Conservation (phyloP, 2,797 vertebrate genomes). For the Anomalospiza imberbis region DNA sequence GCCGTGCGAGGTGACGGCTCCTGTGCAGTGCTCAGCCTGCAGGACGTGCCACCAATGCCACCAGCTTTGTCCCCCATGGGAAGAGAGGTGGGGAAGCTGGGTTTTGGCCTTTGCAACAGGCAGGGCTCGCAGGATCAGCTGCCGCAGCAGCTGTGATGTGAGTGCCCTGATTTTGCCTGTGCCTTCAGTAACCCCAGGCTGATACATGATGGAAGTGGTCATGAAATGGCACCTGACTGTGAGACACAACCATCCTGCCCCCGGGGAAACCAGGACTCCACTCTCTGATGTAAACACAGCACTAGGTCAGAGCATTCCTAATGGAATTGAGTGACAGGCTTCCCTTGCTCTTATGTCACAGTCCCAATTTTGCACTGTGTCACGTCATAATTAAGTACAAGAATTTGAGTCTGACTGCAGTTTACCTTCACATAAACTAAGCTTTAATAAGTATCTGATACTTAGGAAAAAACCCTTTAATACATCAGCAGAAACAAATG, state of each 20-base stretch:
- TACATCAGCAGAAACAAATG: not conserved
- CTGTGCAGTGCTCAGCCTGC: not conserved
- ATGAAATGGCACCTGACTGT: accelerated
- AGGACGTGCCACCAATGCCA: not conserved
- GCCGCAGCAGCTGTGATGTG: accelerated
- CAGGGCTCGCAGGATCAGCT: not conserved
- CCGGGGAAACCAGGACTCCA: not conserved
- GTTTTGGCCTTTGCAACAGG: accelerated
- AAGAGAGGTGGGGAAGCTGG: not conserved
- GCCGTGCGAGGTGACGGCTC: not conserved
- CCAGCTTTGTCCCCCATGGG: not conserved
- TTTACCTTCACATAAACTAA: not conserved
- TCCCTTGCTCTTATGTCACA: not conserved
- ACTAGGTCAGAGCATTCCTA: not conserved
- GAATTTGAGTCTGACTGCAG: not conserved
- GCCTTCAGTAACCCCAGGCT: not conserved
- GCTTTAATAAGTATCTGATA: not conserved
- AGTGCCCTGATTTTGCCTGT: accelerated
- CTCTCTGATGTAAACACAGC: not conserved
- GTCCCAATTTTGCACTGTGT: not conserved
- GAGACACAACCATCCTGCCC: not conserved
- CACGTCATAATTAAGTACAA: not conserved
- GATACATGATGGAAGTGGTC: not conserved
- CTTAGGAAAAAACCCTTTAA: not conserved
- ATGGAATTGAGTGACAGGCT: not conserved